These are phyloP conservation scores for Clusia tigrina DNA, from an alignment of 2,888 invertebrate genomes.

Conservation along the genomic window DNA sequence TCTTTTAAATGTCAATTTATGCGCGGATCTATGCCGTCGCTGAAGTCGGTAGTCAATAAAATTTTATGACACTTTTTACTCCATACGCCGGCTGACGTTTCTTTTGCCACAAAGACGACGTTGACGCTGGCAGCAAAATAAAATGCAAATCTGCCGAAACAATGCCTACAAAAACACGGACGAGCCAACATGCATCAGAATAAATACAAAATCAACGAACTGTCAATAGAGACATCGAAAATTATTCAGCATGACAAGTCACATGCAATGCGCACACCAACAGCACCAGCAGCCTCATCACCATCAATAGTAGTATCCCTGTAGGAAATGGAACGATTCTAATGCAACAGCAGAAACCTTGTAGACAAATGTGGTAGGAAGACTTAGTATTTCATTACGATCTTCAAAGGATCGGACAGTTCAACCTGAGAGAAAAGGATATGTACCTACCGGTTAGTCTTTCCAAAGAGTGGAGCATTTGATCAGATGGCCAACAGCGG, in stretches of 20 bases:
- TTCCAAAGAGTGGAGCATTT: too few relatives aligned
- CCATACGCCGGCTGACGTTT: neutral
- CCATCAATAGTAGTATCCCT: too few relatives aligned
- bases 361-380: too few relatives aligned
- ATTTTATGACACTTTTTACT: neutral
- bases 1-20: slow-evolving; percentile 9
- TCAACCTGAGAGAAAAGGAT: too few relatives aligned
- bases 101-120: neutral
- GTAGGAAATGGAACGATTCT: too few relatives aligned
- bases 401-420: too few relatives aligned
- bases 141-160: too few relatives aligned
- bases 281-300: neutral
- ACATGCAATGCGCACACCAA: neutral
- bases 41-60: slow-evolving; percentile 13
- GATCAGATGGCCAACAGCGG: too few relatives aligned
- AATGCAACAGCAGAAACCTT: too few relatives aligned
- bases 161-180: neutral
- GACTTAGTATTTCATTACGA: too few relatives aligned
- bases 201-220: neutral
- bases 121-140: neutral
- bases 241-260: neutral
- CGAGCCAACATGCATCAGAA: neutral
- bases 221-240: slow-evolving; percentile 13
- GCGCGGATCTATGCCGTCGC: neutral
- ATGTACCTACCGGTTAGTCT: too few relatives aligned